A percentile compares a stretch with the other conserved stretches of the same genome.
Evolutionary conservation across 30 jellyfish, hydroid and myxozoan genomes (phyloP).

Genomic region (Hydractinia echinata): DNA sequence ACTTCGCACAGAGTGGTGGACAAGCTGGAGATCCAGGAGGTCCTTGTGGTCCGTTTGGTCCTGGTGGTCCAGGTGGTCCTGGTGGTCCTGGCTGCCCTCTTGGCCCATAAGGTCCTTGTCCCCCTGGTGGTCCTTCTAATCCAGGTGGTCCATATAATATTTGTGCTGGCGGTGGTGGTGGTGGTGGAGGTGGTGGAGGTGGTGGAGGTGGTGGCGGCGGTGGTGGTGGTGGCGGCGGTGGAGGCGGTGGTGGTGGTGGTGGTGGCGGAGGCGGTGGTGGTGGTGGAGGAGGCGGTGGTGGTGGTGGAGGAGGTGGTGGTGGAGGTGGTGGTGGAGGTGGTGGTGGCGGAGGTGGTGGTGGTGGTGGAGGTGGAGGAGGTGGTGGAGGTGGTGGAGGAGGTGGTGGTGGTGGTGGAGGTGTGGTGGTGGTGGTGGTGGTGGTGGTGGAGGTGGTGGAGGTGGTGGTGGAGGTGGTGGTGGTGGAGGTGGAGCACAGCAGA

Average conservation of each 20-base stretch:
- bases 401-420: constrained; percentile 52
- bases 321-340: constrained; percentile 88
- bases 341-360: constrained; percentile 98
- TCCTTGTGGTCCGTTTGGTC: constrained; percentile 99
- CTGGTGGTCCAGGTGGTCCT: constrained; percentile 99
- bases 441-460: constrained; percentile 91
- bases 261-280: constrained; percentile 51
- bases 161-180: constrained; percentile 98
- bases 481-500: constrained; percentile 73
- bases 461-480: constrained; percentile 97
- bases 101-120: constrained; percentile 98
- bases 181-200: constrained; percentile 93
- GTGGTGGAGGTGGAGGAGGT: constrained; percentile 93
- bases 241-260: constrained; percentile 41
- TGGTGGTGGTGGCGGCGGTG: constrained; percentile 52
- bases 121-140: constrained; percentile 98
- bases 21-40: constrained; percentile 97
- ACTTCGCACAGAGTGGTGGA: constrained; percentile 35
- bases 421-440: constrained; percentile 96
- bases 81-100: constrained; percentile 99
- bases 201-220: constrained; percentile 44
- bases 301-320: constrained; percentile 95
- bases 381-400: constrained; percentile 44
- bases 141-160: constrained; percentile 96
- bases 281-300: constrained; percentile 90